Conservation (phyloP, 2,888 invertebrate species). For the Patella ulyssiponensis region DNA sequence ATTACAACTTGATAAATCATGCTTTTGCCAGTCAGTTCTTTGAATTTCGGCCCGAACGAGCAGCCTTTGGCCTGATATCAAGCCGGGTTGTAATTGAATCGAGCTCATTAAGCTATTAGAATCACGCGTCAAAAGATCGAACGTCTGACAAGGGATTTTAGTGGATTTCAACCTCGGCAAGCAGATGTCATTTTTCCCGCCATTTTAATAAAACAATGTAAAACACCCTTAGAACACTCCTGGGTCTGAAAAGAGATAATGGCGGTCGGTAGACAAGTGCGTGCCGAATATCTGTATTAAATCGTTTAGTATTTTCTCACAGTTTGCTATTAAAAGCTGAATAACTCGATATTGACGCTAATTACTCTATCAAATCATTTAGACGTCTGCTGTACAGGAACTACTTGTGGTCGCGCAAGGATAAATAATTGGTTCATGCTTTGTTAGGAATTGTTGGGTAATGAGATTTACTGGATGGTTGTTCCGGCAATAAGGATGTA, state of each 20-base stretch:
- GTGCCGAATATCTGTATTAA: not conserved
- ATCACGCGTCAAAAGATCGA: conserved; percentile 12
- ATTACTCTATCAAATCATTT: not conserved
- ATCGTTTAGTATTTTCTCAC: conserved; percentile 9
- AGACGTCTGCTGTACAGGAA: not conserved
- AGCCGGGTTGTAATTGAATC: conserved; percentile 9
- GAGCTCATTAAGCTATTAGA: not conserved
- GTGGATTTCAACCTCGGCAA: not conserved
- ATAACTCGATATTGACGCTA: not conserved
- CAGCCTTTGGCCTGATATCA: not conserved
- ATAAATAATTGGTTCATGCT: not conserved
- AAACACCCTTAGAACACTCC: not conserved
- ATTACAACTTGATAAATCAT: too few species aligned
- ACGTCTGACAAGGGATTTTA: conserved; percentile 8
- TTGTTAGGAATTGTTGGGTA: not conserved
- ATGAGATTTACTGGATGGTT: conserved; percentile 6
- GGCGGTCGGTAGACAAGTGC: not conserved
- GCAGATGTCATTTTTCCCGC: conserved; percentile 4
- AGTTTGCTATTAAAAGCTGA: conserved; percentile 6
- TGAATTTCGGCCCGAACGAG: not conserved
- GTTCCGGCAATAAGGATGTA: not conserved
- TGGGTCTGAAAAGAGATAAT: not conserved
- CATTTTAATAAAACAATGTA: not conserved
- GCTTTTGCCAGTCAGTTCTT: too few species aligned
- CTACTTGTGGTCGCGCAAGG: conserved; percentile 9